These are phyloP conservation scores for Thaumatotibia leucotreta DNA, from an alignment of 1,140 invertebrate genomes.

Conservation along the genomic window DNA sequence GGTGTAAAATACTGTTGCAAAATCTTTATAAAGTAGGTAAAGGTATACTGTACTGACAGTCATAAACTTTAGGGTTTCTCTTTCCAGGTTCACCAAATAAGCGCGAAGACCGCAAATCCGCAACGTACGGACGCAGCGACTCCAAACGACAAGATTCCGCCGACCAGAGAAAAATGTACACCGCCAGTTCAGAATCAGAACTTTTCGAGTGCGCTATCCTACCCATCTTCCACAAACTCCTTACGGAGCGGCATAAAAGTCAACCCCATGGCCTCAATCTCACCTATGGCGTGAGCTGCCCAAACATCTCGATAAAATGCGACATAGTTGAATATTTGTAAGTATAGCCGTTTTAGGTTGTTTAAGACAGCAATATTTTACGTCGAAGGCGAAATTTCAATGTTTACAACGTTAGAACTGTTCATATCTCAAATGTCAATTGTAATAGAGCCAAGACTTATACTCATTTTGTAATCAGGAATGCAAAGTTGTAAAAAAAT, in stretches of 20 bases:
- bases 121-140: slow-evolving; percentile 49
- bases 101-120: slow-evolving; percentile 63
- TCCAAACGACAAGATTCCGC: slow-evolving; percentile 64
- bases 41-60: too few species aligned
- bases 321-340: slow-evolving; percentile 96
- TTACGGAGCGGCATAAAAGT: slow-evolving; percentile 87
- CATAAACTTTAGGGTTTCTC: too few species aligned
- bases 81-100: slow-evolving; percentile 55
- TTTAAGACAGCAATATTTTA: background rate
- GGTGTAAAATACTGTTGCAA: too few species aligned
- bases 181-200: slow-evolving; percentile 89
- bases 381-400: background rate
- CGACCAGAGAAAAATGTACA: slow-evolving; percentile 80
- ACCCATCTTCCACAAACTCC: slow-evolving; percentile 93
- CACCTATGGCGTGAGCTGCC: slow-evolving; percentile 91
- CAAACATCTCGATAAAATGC: slow-evolving; percentile 96
- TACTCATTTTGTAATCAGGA: background rate
- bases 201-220: slow-evolving; percentile 87
- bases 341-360: slow-evolving; percentile 21
- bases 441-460: background rate
- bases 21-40: too few species aligned
- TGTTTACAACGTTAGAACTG: background rate
- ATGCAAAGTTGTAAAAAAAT: background rate
- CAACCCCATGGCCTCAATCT: slow-evolving; percentile 80
- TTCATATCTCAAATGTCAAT: slow-evolving; percentile 13